Conservation (phyloP, 2,797 vertebrate genomes). For the Micromesistius poutassou region DNA sequence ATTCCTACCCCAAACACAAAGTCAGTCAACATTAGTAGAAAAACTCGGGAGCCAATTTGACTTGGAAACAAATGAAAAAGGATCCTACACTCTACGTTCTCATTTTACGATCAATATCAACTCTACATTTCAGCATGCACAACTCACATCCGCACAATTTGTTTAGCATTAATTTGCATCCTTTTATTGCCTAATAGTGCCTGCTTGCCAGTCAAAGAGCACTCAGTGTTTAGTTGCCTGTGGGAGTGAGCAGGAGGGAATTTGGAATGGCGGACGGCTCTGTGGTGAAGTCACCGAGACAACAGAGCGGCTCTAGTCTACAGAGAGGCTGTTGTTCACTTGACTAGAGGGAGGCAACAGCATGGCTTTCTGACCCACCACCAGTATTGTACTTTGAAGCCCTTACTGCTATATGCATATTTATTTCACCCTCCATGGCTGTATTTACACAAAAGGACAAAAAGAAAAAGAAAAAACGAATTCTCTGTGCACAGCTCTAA, state of each 20-base stretch:
- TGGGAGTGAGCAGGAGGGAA: background rate
- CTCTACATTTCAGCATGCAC: conserved; percentile 25
- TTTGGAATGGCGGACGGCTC: background rate
- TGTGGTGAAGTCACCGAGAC: background rate
- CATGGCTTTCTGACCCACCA: conserved; percentile 74
- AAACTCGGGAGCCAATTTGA: background rate
- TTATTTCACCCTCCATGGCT: conserved; percentile 57
- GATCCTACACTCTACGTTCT: background rate
- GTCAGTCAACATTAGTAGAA: background rate
- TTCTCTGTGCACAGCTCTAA: conserved; percentile 20
- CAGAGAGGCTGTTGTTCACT: conserved; percentile 52
- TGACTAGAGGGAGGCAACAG: conserved; percentile 63
- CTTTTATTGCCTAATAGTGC: background rate
- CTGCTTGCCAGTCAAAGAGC: background rate
- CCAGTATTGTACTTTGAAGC: conserved; percentile 66
- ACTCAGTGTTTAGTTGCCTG: background rate
- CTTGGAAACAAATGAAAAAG: background rate
- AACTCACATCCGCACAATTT: background rate
- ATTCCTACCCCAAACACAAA: background rate
- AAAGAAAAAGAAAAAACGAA: background rate
- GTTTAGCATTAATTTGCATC: background rate
- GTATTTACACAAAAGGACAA: conserved; percentile 41
- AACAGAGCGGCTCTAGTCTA: conserved; percentile 41
- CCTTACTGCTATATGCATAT: conserved; percentile 79
- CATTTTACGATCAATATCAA: background rate